Evolutionary conservation across 2,797 vertebrate genomes (phyloP).

Genomic region (Sandelia bainsii): DNA sequence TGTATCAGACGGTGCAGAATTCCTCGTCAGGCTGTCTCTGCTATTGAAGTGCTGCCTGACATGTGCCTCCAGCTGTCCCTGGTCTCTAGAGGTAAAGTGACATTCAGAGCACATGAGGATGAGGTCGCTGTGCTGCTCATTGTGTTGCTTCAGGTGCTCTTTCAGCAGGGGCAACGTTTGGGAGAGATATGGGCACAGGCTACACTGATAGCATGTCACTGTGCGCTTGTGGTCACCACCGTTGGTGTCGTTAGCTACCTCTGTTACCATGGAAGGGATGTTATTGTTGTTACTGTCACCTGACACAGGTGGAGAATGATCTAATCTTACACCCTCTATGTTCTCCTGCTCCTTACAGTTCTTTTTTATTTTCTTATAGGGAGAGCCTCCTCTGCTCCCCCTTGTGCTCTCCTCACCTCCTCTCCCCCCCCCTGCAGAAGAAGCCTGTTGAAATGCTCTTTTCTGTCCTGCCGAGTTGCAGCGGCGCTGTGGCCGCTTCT

Average conservation of each 20-base stretch:
- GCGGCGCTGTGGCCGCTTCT: constrained; percentile 89
- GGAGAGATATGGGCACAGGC: constrained; percentile 92
- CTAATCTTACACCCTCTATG: constrained; percentile 6
- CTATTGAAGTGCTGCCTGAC: constrained; percentile 87
- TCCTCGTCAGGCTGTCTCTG: constrained; percentile 11
- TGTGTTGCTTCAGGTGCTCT: constrained; percentile 93
- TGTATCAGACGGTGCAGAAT: constrained; percentile 4
- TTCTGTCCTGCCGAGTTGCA: constrained; percentile 89
- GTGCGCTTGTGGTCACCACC: constrained; percentile 78
- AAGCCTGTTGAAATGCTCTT: constrained; percentile 77
- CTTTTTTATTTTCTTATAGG: constrained; percentile 81
- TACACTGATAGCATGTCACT: constrained; percentile 94
- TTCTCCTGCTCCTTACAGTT: constrained; percentile 34
- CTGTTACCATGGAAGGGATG: background rate
- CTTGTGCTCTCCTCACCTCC: constrained; percentile 68
- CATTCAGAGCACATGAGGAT: constrained; percentile 88
- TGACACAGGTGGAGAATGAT: constrained; percentile 7
- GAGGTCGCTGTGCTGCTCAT: constrained; percentile 85
- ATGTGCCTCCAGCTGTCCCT: constrained; percentile 92
- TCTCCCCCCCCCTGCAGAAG: constrained; percentile 47
- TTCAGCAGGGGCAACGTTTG: constrained; percentile 88
- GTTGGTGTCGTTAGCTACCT: constrained; percentile 43
- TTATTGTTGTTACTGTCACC: constrained; percentile 64
- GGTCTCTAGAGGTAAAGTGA: constrained; percentile 89
- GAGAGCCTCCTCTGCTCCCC: constrained; percentile 74